phyloP scores from a whole-genome alignment of 1,140 invertebrate genomes.

The Tetragonula clypearis region DNA sequence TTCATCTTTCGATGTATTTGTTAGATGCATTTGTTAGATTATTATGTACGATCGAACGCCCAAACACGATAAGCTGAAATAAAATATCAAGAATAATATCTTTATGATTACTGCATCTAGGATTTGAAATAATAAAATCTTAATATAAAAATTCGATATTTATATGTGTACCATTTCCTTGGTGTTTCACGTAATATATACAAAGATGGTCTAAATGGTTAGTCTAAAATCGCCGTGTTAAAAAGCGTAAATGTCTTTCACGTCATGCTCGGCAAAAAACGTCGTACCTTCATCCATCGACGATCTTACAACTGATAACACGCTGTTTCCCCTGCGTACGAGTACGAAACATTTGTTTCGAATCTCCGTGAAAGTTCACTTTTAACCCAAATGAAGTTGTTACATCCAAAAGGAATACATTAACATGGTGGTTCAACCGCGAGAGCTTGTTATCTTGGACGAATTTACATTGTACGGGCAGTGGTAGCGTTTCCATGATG shows the following conservation, averaged over 20 bases:
- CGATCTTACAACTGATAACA: not conserved
- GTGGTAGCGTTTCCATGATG: constrained; percentile 36
- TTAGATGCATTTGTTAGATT: too few species aligned
- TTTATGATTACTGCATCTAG: not conserved
- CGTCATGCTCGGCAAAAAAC: not conserved
- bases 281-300: not conserved
- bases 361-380: not conserved
- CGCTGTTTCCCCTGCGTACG: not conserved
- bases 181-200: not conserved
- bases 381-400: not conserved
- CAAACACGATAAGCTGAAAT: too few species aligned
- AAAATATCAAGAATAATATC: not conserved
- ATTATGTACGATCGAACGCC: too few species aligned
- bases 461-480: constrained; percentile 59
- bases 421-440: constrained; percentile 9
- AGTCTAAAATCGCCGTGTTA: not conserved
- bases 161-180: not conserved
- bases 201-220: not conserved
- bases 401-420: constrained; percentile 29
- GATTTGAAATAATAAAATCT: not conserved
- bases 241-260: not conserved
- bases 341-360: not conserved
- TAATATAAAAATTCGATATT: not conserved
- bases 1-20: too few species aligned
- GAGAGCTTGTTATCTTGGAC: constrained; percentile 47